Evolutionary conservation across 1,140 invertebrate genomes (phyloP).

Genomic region (Steinernema feltiae): DNA sequence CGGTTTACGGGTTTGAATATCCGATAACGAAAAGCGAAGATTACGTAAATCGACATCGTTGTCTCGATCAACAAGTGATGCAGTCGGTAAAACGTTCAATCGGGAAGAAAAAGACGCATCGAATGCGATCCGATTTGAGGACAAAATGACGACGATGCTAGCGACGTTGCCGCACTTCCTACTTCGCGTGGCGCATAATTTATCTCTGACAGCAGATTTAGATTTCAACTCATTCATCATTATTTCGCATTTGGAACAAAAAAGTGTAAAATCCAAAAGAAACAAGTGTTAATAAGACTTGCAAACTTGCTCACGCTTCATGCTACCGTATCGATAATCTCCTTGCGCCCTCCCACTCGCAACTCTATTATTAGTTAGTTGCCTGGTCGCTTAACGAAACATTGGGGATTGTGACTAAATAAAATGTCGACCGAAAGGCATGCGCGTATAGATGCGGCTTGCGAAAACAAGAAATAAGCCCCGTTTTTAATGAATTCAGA

Average conservation of each 20-base stretch:
- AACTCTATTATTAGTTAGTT: background rate
- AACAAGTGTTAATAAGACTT: background rate
- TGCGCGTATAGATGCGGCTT: too few species aligned
- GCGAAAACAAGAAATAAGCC: too few species aligned
- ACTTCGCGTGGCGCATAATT: constrained; percentile 1
- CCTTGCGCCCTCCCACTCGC: background rate
- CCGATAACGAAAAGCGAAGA: too few species aligned
- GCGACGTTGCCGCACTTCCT: background rate
- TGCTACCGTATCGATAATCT: background rate
- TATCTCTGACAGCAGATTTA: background rate
- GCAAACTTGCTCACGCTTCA: background rate
- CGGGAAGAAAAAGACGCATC: background rate
- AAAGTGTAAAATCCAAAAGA: background rate
- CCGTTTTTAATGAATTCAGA: too few species aligned
- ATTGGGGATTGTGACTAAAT: too few species aligned
- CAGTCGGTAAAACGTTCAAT: background rate
- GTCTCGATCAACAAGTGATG: background rate
- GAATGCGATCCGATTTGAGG: background rate
- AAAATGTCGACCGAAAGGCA: too few species aligned
- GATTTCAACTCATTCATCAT: background rate
- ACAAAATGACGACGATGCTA: background rate
- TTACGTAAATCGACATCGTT: too few species aligned
- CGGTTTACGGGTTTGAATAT: too few species aligned
- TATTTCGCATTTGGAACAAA: constrained; percentile 1
- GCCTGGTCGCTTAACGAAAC: too few species aligned